phyloP scores from a whole-genome alignment of 2,888 invertebrate species.

The Sminthurides aquaticus region DNA sequence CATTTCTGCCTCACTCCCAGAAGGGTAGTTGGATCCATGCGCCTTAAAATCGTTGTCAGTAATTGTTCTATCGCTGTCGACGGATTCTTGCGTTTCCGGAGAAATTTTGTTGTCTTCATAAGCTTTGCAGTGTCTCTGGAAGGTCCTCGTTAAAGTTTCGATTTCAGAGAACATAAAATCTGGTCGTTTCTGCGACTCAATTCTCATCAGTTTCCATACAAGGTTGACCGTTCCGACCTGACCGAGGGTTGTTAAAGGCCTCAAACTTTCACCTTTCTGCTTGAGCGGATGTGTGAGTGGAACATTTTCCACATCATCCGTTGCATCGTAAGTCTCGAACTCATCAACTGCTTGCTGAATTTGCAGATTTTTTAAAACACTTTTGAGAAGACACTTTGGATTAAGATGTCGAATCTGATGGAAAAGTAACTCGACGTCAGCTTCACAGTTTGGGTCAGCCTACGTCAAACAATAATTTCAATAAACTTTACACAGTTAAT shows the following conservation, averaged over 20 bases:
- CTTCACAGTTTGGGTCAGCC: constrained; percentile 17
- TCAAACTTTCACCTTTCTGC: constrained; percentile 35
- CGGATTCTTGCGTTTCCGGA: constrained; percentile 20
- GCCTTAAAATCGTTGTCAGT: background rate
- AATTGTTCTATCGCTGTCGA: constrained; percentile 21
- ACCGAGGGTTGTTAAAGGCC: constrained; percentile 38
- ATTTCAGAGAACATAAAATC: constrained; percentile 40
- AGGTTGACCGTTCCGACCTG: constrained; percentile 34
- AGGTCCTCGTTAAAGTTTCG: constrained; percentile 27
- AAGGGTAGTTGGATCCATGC: background rate
- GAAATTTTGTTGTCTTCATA: constrained; percentile 13
- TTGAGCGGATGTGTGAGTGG: constrained; percentile 39
- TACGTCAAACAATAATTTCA: background rate
- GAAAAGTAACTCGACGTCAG: constrained; percentile 12
- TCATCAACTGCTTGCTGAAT: background rate
- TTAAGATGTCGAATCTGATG: constrained; percentile 16
- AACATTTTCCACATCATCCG: constrained; percentile 17
- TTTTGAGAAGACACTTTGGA: constrained; percentile 11
- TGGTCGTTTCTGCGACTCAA: constrained; percentile 20
- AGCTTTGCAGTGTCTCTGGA: constrained; percentile 27
- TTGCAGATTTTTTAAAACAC: constrained; percentile 4
- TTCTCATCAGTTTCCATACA: constrained; percentile 30
- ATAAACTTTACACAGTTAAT: background rate
- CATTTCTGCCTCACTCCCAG: background rate
- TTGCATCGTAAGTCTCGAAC: background rate